A percentile compares a stretch with the other conserved stretches of the same genome.
Conservation (phyloP, 2,888 invertebrate genomes). For the Troilus luridus region DNA sequence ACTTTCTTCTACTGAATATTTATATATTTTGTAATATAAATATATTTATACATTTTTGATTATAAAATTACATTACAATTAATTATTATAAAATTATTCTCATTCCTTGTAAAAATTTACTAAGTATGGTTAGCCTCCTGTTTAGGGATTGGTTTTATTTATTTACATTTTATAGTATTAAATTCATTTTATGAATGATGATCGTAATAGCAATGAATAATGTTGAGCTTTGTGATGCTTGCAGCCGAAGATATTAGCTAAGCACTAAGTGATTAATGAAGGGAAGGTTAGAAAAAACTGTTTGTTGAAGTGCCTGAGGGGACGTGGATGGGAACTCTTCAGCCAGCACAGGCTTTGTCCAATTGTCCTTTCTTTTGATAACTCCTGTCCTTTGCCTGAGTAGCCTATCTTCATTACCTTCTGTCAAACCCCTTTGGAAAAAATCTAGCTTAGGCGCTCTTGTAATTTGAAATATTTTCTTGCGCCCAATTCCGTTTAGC, state of each 20-base stretch:
- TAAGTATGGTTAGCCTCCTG: too few species aligned
- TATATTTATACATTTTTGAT: too few species aligned
- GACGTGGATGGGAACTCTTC: not conserved
- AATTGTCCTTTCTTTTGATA: conserved; percentile 16
- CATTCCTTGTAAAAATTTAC: too few species aligned
- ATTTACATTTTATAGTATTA: too few species aligned
- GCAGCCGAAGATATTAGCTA: not conserved
- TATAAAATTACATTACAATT: too few species aligned
- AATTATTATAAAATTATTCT: too few species aligned
- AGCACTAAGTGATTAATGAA: not conserved
- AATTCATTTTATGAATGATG: too few species aligned
- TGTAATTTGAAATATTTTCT: not conserved
- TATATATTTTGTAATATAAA: too few species aligned
- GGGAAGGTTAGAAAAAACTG: not conserved
- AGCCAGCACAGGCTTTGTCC: not conserved
- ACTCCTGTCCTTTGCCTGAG: not conserved
- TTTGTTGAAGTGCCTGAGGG: not conserved
- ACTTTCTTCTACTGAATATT: too few species aligned
- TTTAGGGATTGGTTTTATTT: too few species aligned
- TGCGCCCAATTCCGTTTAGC: not conserved
- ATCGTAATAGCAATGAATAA: too few species aligned
- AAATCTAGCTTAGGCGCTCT: not conserved
- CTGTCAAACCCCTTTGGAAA: not conserved
- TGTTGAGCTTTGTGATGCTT: too few species aligned
- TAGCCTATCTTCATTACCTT: not conserved